phyloP scores from a whole-genome alignment of 2,113 vertebrate genomes.

The Eulacestoma nigropectus region DNA sequence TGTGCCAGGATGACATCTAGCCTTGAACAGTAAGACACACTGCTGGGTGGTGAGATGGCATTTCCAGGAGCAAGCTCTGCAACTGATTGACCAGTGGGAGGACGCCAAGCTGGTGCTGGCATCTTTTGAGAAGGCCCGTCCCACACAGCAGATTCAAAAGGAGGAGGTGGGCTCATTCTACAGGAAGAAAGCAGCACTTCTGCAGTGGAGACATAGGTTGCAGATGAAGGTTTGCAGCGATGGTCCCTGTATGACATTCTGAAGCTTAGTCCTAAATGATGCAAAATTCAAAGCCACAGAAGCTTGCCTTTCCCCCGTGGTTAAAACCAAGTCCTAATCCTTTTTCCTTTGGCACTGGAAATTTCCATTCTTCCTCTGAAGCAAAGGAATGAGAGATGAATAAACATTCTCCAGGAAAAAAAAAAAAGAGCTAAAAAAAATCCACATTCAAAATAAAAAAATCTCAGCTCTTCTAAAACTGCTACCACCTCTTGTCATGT shows the following conservation, averaged over 20 bases:
- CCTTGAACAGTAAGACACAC: slow-evolving; percentile 49
- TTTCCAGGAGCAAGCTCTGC: neutral
- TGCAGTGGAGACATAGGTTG: slow-evolving; percentile 56
- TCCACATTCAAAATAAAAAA: slow-evolving; percentile 9
- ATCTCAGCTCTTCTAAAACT: neutral
- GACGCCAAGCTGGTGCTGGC: neutral
- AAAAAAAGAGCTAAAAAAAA: neutral
- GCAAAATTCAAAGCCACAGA: slow-evolving; percentile 30
- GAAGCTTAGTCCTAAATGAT: slow-evolving; percentile 18
- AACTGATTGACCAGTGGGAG: neutral
- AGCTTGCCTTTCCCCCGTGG: neutral
- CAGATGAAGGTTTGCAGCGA: slow-evolving; percentile 11
- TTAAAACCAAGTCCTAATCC: slow-evolving; percentile 50
- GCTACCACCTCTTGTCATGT: slow-evolving; percentile 1
- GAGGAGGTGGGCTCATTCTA: neutral
- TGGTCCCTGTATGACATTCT: slow-evolving; percentile 57
- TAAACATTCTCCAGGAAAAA: slow-evolving; percentile 18
- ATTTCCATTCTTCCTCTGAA: slow-evolving; percentile 59
- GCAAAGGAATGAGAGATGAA: slow-evolving; percentile 25
- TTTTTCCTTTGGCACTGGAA: slow-evolving; percentile 54
- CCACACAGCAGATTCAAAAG: slow-evolving; percentile 5
- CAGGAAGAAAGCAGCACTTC: slow-evolving; percentile 58
- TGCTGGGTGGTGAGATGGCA: neutral
- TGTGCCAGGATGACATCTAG: slow-evolving; percentile 57
- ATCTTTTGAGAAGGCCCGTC: slow-evolving; percentile 13